Evolutionary conservation across 2,888 invertebrate genomes (phyloP).

Genomic region (Tortrix viridana): DNA sequence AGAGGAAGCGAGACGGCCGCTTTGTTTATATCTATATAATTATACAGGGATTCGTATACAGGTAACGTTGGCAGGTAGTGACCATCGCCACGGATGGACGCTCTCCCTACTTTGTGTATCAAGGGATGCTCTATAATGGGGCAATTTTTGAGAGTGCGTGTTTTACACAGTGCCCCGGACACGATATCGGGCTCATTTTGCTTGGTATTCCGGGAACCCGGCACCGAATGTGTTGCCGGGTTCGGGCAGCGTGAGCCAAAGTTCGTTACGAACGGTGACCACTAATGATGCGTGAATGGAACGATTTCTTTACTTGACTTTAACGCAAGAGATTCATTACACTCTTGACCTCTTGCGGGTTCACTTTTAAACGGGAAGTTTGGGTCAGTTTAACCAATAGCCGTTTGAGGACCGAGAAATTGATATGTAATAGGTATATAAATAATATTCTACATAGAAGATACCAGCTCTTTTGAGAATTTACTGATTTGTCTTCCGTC

Average conservation of each 20-base stretch:
- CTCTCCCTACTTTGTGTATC: constrained; percentile 66
- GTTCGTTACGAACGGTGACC: constrained; percentile 68
- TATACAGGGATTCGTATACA: constrained; percentile 74
- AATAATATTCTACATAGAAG: too few species aligned
- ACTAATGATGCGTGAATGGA: constrained; percentile 73
- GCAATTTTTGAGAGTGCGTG: constrained; percentile 63
- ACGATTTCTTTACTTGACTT: constrained; percentile 53
- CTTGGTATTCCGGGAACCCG: too few species aligned
- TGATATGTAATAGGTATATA: too few species aligned
- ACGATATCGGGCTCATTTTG: too few species aligned
- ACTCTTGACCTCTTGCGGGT: constrained; percentile 15
- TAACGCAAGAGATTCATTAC: constrained; percentile 22
- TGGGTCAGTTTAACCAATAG: too few species aligned
- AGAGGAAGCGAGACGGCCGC: constrained; percentile 68
- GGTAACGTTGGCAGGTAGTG: constrained; percentile 69
- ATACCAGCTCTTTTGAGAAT: too few species aligned
- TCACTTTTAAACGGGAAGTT: background rate
- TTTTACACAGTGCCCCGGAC: constrained; percentile 45
- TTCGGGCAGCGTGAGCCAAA: constrained; percentile 63
- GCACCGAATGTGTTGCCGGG: constrained; percentile 17
- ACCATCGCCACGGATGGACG: constrained; percentile 74
- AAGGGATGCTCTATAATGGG: constrained; percentile 68
- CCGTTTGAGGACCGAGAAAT: too few species aligned
- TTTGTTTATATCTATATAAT: constrained; percentile 72
- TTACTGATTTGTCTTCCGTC: too few species aligned